A percentile compares a stretch with the other conserved stretches of the same genome.
phyloP scores from a whole-genome alignment of 2,113 vertebrate species.

The Desmodus rotundus region DNA sequence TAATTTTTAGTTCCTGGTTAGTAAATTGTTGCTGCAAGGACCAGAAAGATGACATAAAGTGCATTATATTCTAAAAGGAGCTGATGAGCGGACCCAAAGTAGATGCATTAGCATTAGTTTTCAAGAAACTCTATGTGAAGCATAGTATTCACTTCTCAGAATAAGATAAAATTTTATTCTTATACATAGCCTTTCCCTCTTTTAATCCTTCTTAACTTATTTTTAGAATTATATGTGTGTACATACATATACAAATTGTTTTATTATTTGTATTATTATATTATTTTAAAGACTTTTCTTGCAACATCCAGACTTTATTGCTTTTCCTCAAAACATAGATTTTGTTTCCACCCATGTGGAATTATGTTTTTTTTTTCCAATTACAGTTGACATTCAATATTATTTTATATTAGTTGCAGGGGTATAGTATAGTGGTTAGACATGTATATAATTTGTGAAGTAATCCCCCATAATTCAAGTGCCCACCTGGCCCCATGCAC shows the following conservation, averaged over 20 bases:
- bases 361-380: neutral
- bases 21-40: neutral
- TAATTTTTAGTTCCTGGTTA: neutral
- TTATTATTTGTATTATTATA: neutral
- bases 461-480: neutral
- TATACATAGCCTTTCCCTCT: neutral
- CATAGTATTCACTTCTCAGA: neutral
- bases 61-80: neutral
- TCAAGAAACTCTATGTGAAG: neutral
- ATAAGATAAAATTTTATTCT: slow-evolving; percentile 2
- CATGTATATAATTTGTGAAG: neutral
- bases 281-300: slow-evolving; percentile 18
- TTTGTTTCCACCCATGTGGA: neutral
- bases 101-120: neutral
- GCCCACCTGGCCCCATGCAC: neutral
- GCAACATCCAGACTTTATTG: neutral
- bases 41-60: neutral
- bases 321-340: neutral
- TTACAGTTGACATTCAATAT: neutral
- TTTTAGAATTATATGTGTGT: neutral
- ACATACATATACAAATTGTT: neutral
- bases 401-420: neutral
- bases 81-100: neutral
- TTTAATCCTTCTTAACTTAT: neutral
- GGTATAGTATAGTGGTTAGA: neutral